A percentile compares a stretch with the other conserved stretches of the same genome.
Conservation (phyloP, 2,797 vertebrate species). For the Menidia menidia region DNA sequence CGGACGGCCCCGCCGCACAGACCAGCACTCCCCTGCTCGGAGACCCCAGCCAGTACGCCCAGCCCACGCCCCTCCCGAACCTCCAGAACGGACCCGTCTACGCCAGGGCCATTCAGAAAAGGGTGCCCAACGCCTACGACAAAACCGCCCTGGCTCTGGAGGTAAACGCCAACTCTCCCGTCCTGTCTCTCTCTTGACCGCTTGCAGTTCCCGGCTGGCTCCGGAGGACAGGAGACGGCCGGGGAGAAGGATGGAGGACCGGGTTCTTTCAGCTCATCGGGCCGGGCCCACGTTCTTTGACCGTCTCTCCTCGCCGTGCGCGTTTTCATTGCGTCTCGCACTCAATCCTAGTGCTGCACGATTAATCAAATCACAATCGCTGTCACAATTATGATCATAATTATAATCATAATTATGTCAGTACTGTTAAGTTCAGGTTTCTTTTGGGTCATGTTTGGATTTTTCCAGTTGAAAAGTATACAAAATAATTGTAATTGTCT, state of each 20-base stretch:
- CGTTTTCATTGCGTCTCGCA: constrained; percentile 16
- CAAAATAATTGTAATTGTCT: no score
- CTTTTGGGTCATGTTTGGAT: no score
- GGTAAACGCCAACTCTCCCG: constrained; percentile 84
- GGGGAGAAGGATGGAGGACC: constrained; percentile 9
- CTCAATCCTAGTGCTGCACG: no score
- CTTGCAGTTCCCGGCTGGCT: neutral
- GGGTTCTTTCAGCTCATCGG: constrained; percentile 24
- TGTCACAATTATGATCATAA: no score
- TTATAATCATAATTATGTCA: no score
- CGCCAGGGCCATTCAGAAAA: constrained; percentile 98
- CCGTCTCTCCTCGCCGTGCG: constrained; percentile 19
- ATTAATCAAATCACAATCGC: no score
- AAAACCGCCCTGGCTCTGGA: constrained; percentile 99
- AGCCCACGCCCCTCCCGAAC: constrained; percentile 97
- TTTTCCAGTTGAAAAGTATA: no score
- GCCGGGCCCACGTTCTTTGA: constrained; percentile 8
- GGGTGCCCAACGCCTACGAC: constrained; percentile 99
- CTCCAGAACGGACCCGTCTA: constrained; percentile 98
- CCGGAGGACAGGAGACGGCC: constrained; percentile 9
- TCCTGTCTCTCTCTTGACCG: neutral
- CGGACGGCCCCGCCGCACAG: constrained; percentile 86
- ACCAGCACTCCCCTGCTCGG: constrained; percentile 86
- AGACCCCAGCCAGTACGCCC: constrained; percentile 97
- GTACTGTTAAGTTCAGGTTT: no score